Base-by-base conservation (phyloP, 2,888 invertebrate species). In the Hirtodrosophila histrioides region DNA sequence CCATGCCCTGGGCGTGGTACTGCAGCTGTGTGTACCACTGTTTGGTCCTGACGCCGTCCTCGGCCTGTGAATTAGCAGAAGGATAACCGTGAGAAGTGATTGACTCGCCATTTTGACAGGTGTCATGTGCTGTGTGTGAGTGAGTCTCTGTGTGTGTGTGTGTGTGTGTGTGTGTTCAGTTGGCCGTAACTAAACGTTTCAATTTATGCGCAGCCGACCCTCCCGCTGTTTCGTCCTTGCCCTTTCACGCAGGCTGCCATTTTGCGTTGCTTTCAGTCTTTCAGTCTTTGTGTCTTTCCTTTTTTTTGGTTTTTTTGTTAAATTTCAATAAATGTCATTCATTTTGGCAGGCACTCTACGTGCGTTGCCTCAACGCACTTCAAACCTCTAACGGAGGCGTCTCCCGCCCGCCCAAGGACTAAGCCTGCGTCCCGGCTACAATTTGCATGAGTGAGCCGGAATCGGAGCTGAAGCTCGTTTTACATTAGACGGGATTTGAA, bases 21-120 rank as follows among this genome's bases (percentile, higher is more conserved):
- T 98, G 97, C 54, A 98, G 92, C 86, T 97, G 96, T 17, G 95
- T 94, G 91, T 97, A 96, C 98, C 98, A 98, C 31, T 95, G 94
- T 78, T 95, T 95, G 0, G 98, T 98, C 78, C 96, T 95, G 49
- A 95, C 94, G 77, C 95, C 95, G 86, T 97, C 97, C 92, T 98
- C 97, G 72, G 97, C 97, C 98, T 98, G 66, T 10, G 68, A 73
- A 40, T 58, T 4, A 35, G 35, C 33, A 43, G 57, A 11, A 55
- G 46, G 39, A 53, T 58, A 56, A 57, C 40, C 37, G 65, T 86
- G 71, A 65, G 67, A 63, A 64, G 61, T 84, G 84, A 86, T 81
- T 86, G 74, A 86, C 77, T 63, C 61, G 67, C 46, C 71, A 64
- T 48, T 68, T 58, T 75, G 79, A 86, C 86, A 86, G 64, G 57